phyloP scores from a whole-genome alignment of 1,140 invertebrate genomes.

The Drosophila chauvacae region DNA sequence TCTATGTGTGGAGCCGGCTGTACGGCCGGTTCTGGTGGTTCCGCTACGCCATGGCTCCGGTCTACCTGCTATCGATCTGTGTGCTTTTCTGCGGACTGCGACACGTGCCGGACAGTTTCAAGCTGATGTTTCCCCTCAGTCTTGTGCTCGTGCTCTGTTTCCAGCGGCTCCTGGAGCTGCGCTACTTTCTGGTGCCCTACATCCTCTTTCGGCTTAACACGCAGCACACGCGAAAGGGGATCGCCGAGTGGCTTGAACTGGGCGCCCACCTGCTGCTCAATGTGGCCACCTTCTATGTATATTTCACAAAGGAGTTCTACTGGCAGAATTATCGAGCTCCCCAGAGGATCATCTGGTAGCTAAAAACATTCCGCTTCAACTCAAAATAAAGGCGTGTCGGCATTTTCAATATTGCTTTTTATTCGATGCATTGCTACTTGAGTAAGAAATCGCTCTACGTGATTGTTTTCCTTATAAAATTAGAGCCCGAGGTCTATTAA shows the following conservation, averaged over 20 bases:
- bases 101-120: conserved; percentile 87
- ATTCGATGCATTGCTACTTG: conserved; percentile 76
- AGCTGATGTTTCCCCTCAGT: conserved; percentile 88
- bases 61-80: conserved; percentile 90
- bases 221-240: conserved; percentile 85
- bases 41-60: conserved; percentile 90
- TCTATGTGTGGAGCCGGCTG: conserved; percentile 97
- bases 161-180: conserved; percentile 94
- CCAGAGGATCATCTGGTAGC: conserved; percentile 97
- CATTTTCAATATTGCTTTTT: conserved; percentile 74
- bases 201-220: conserved; percentile 92
- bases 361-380: conserved; percentile 1
- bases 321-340: conserved; percentile 91
- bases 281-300: conserved; percentile 91
- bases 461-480: conserved; percentile 50
- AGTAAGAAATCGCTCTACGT: conserved; percentile 68
- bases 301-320: conserved; percentile 92
- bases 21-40: conserved; percentile 88
- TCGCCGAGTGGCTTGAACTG: conserved; percentile 87
- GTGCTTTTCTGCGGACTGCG: conserved; percentile 87
- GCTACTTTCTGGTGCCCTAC: conserved; percentile 98
- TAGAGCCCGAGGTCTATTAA: conserved; percentile 18
- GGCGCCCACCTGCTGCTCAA: conserved; percentile 91
- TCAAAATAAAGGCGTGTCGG: conserved; percentile 5
- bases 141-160: conserved; percentile 89